phyloP scores from a whole-genome alignment of 1,140 invertebrate genomes.

The Epicauta chinensis region DNA sequence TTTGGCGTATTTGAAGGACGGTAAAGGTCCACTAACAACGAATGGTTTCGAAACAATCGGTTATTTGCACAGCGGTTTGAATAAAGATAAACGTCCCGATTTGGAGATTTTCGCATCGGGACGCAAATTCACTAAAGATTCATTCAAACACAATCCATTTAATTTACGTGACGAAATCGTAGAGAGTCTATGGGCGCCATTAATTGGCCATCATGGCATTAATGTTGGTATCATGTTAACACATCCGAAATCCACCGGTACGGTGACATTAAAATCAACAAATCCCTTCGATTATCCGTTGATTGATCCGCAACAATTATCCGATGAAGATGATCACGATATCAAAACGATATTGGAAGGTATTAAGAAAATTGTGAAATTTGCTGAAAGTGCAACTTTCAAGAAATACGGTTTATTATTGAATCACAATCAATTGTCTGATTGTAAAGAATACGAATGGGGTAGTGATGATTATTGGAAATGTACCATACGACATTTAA shows the following conservation, averaged over 20 bases:
- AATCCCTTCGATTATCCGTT: slow-evolving; percentile 57
- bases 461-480: slow-evolving; percentile 61
- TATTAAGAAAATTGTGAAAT: slow-evolving; percentile 35
- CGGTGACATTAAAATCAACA: slow-evolving; percentile 47
- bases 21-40: no score
- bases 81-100: slow-evolving; percentile 44
- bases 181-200: no score
- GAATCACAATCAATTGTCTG: slow-evolving; percentile 42
- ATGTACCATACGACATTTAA: slow-evolving; percentile 60
- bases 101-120: slow-evolving; percentile 50
- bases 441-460: slow-evolving; percentile 42
- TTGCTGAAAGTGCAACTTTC: slow-evolving; percentile 42
- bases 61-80: slow-evolving; percentile 41
- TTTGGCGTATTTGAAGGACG: no score
- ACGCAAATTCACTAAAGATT: no score
- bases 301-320: slow-evolving; percentile 59
- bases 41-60: slow-evolving; percentile 24
- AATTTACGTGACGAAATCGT: no score
- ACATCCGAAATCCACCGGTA: slow-evolving; percentile 59
- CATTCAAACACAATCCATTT: no score
- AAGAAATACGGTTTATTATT: no score
- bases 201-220: no score
- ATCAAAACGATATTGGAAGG: slow-evolving; percentile 41
- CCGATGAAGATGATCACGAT: slow-evolving; percentile 44
- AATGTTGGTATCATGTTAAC: no score